phyloP scores from a whole-genome alignment of 2,113 vertebrate species.

The Odontesthes bonariensis region DNA sequence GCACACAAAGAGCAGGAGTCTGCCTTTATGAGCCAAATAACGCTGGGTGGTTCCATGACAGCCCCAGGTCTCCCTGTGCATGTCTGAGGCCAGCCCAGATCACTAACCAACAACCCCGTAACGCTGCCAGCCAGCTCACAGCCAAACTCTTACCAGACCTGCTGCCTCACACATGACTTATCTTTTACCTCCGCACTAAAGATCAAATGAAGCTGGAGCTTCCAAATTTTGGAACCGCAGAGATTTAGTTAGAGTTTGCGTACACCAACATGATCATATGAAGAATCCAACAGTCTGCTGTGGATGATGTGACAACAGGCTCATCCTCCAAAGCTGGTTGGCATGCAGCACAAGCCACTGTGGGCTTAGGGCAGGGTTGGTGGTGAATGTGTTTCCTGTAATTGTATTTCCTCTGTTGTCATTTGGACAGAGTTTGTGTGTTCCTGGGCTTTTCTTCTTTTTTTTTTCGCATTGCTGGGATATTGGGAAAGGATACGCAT shows the following conservation, averaged over 20 bases:
- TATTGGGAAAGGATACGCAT: slow-evolving; percentile 73
- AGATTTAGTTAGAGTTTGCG: slow-evolving; percentile 12
- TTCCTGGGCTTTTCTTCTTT: slow-evolving; percentile 48
- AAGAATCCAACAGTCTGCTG: slow-evolving; percentile 12
- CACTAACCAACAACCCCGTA: slow-evolving; percentile 44
- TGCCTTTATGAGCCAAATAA: slow-evolving; percentile 33
- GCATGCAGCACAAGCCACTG: slow-evolving; percentile 68
- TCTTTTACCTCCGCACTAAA: slow-evolving; percentile 37
- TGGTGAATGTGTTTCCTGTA: slow-evolving; percentile 77
- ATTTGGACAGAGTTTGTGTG: slow-evolving; percentile 77
- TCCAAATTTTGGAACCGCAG: slow-evolving; percentile 22
- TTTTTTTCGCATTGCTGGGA: slow-evolving; percentile 65
- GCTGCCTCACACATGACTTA: slow-evolving; percentile 63
- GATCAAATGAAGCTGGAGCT: slow-evolving; percentile 44
- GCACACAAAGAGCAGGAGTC: slow-evolving; percentile 17
- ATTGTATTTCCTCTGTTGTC: slow-evolving; percentile 82
- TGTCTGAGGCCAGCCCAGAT: slow-evolving; percentile 60
- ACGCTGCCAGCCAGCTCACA: slow-evolving; percentile 43
- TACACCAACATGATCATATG: neutral
- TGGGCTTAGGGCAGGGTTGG: slow-evolving; percentile 61
- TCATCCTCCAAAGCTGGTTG: slow-evolving; percentile 55
- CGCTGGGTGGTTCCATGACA: slow-evolving; percentile 67
- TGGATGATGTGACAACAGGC: slow-evolving; percentile 37
- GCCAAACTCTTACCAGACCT: slow-evolving; percentile 58
- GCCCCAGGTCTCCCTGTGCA: slow-evolving; percentile 49